These are phyloP conservation scores for Melanerpes aurifrons DNA, from an alignment of 2,113 vertebrate genomes.

Conservation along the genomic window DNA sequence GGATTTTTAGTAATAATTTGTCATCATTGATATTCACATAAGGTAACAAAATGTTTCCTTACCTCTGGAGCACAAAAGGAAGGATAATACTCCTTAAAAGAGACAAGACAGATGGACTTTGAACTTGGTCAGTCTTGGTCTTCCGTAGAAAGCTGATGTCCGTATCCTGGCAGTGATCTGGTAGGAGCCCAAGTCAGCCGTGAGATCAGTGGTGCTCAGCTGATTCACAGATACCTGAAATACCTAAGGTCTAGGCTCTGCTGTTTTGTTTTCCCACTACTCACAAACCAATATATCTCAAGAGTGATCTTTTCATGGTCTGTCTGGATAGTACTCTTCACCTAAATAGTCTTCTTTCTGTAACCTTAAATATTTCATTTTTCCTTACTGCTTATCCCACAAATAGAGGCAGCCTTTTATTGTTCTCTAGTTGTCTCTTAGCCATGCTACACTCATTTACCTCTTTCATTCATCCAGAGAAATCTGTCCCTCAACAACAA, in stretches of 20 bases:
- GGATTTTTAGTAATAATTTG: neutral
- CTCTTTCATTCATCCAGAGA: slow-evolving; percentile 7
- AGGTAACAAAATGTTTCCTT: neutral
- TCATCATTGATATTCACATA: neutral
- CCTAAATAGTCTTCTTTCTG: neutral
- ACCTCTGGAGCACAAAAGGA: neutral
- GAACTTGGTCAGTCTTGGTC: neutral
- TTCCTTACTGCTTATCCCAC: neutral
- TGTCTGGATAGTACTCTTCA: neutral
- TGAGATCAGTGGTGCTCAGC: neutral
- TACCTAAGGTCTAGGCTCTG: neutral
- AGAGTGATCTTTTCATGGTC: neutral
- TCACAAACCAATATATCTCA: neutral
- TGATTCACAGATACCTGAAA: neutral
- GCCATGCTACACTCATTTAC: neutral
- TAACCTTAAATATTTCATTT: neutral
- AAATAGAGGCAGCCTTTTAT: slow-evolving; percentile 6
- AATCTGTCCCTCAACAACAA: neutral
- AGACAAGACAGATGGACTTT: neutral
- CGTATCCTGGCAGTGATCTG: neutral
- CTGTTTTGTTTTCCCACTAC: neutral
- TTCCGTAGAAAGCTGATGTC: neutral
- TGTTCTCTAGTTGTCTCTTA: neutral
- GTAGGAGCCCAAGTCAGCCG: neutral
- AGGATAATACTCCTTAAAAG: neutral